Evolutionary conservation across 2,113 vertebrate species (phyloP), one percentile per base, ranked within the genome.

Genomic region (Corapipo altera): DNA sequence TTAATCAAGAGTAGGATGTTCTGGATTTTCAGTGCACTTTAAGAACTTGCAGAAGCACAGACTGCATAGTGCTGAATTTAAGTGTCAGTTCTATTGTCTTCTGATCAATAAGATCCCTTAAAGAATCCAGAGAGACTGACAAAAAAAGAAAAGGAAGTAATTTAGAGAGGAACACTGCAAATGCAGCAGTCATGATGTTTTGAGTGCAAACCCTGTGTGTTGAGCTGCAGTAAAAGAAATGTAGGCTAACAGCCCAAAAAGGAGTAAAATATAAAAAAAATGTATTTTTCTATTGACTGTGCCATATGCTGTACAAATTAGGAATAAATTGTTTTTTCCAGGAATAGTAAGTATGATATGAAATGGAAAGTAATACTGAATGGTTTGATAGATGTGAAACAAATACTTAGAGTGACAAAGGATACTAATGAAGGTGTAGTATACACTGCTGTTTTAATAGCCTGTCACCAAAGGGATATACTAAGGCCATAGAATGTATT

Each of bases 71-170:
- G 33, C 22, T 69, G 65, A 78, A 88, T 93, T 84, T 67, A 91
- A 90, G 62, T 52, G 64, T 85, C 58, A 73, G 24, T 22, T 94
- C 57, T 71, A n/a, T 72, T 87, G 80, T 67, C 37, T 91, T 82
- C 64, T 92, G 77, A 95, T 88, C 91, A 88, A 51, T 95, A 89
- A 72, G 79, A 76, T 66, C 48, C 48, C 62, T 83, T 91, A 89
- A 93, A 92, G 74, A 65, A 80, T 54, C 32, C 58, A 91, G 52
- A 82, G 57, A 57, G 33, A 80, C 20, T 88, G 52, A 58, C 24
- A 27, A 67, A 80, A 78, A 39, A 58, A 67, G 19, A 74, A 33
- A 81, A 58, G 55, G 48, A 39, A 85, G 26, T 95, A 3, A 77
- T 52, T 71, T 78, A 55, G 43, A 78, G 16, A 83, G 41, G 32